Percentiles rank a stretch among this genome's conserved stretches.
Conservation (phyloP, 2,888 invertebrate species). For the Tanypteryx hageni region DNA sequence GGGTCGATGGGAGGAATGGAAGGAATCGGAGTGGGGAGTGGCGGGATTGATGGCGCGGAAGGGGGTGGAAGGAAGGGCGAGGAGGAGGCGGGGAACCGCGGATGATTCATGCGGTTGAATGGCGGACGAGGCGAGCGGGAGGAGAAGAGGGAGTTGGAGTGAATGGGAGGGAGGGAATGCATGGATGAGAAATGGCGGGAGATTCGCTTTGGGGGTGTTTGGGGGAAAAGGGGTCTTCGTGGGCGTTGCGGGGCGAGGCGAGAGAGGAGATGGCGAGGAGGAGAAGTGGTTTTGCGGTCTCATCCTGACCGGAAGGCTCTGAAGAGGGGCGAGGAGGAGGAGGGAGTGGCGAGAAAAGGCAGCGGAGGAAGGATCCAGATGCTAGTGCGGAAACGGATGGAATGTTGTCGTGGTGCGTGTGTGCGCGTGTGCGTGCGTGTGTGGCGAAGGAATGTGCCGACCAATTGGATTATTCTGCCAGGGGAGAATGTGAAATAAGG, state of each 20-base stretch:
- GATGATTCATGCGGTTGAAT: not conserved
- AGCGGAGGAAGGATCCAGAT: not conserved
- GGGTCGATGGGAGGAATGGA: too few relatives aligned
- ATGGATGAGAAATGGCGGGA: too few relatives aligned
- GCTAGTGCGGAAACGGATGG: not conserved
- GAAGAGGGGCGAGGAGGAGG: not conserved
- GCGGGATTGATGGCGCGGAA: not conserved
- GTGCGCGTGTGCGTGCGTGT: too few relatives aligned
- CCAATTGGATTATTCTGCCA: not conserved
- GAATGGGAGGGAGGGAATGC: too few relatives aligned
- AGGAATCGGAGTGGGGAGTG: not conserved
- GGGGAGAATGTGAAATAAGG: not conserved
- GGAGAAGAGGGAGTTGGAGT: not conserved
- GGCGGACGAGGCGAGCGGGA: not conserved
- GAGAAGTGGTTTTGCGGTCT: too few relatives aligned
- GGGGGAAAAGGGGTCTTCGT: too few relatives aligned
- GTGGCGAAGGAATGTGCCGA: not conserved
- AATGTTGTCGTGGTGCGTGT: not conserved
- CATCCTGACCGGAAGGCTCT: too few relatives aligned
- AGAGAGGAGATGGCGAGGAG: not conserved
- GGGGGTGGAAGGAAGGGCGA: not conserved
- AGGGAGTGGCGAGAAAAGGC: not conserved
- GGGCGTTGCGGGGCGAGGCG: too few relatives aligned
- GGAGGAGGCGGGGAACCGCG: not conserved
- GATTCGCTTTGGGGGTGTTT: too few relatives aligned